Conservation (phyloP, 2,888 invertebrate genomes). For the Strigamia transsilvanica region DNA sequence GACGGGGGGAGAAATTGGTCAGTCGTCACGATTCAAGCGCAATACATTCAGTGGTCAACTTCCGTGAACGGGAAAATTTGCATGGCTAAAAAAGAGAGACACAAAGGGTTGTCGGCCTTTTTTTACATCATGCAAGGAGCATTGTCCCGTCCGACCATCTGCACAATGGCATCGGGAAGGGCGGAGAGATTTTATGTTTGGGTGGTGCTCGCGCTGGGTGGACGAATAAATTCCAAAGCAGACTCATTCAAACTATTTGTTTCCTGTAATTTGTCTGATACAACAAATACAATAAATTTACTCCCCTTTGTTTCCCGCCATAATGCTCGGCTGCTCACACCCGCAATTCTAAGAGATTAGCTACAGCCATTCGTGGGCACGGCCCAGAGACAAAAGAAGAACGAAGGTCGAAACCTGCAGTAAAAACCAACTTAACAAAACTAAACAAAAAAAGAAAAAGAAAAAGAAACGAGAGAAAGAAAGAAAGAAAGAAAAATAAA, state of each 20-base stretch:
- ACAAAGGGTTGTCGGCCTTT: constrained; percentile 44
- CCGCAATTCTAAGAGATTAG: constrained; percentile 53
- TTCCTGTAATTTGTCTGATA: constrained; percentile 54
- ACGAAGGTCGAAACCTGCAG: constrained; percentile 11
- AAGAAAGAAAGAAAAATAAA: neutral
- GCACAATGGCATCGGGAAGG: constrained; percentile 51
- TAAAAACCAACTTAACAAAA: constrained; percentile 14
- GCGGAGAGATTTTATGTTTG: constrained; percentile 52
- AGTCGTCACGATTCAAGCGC: neutral
- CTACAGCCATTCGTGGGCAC: constrained; percentile 39
- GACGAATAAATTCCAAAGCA: constrained; percentile 53
- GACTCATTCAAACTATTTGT: constrained; percentile 54
- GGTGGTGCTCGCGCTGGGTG: constrained; percentile 52
- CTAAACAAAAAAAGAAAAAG: neutral
- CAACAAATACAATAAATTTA: constrained; percentile 55
- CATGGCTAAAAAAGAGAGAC: constrained; percentile 15
- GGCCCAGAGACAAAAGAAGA: constrained; percentile 42
- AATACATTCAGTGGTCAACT: constrained; percentile 15
- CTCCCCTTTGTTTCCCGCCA: constrained; percentile 51
- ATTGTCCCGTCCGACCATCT: constrained; percentile 50
- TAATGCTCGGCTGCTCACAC: constrained; percentile 52
- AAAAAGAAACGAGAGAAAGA: neutral
- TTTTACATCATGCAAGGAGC: constrained; percentile 14
- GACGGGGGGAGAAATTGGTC: neutral
- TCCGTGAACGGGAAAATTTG: neutral